Conservation (phyloP, 2,113 vertebrate genomes). For the Vulpes lagopus region DNA sequence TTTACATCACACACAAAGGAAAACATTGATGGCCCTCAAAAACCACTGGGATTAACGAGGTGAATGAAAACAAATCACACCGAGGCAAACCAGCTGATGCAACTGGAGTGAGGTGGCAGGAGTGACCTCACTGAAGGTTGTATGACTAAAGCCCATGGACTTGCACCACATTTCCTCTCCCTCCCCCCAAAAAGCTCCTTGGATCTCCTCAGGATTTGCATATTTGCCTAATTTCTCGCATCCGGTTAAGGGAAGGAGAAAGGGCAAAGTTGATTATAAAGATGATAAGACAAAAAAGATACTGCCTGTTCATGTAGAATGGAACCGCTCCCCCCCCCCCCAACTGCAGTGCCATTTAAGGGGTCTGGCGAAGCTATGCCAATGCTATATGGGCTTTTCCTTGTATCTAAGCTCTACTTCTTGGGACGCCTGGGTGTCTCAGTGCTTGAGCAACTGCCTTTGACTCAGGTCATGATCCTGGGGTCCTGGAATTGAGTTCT, state of each 20-base stretch:
- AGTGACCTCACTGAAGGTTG: neutral
- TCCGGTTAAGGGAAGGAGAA: conserved; percentile 13
- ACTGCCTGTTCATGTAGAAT: neutral
- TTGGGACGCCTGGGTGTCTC: no score
- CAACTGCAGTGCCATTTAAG: neutral
- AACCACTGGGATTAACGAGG: neutral
- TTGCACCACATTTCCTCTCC: neutral
- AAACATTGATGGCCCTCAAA: neutral
- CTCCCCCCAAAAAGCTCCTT: neutral
- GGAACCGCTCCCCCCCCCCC: neutral
- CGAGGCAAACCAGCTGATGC: neutral
- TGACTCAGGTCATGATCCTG: no score
- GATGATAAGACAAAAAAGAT: conserved; percentile 4
- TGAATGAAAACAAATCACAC: neutral
- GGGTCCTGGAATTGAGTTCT: no score
- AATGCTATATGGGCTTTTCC: neutral
- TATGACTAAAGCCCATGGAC: conserved; percentile 9
- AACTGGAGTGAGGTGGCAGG: neutral
- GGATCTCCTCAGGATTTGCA: conserved; percentile 28
- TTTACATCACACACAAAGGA: neutral
- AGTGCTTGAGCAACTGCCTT: no score
- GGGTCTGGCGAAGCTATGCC: neutral
- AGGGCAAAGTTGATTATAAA: neutral
- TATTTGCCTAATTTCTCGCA: conserved; percentile 38
- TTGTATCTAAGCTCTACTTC: neutral